phyloP scores from a whole-genome alignment of 2,113 vertebrate species.

The Petrocephalus zakoni region DNA sequence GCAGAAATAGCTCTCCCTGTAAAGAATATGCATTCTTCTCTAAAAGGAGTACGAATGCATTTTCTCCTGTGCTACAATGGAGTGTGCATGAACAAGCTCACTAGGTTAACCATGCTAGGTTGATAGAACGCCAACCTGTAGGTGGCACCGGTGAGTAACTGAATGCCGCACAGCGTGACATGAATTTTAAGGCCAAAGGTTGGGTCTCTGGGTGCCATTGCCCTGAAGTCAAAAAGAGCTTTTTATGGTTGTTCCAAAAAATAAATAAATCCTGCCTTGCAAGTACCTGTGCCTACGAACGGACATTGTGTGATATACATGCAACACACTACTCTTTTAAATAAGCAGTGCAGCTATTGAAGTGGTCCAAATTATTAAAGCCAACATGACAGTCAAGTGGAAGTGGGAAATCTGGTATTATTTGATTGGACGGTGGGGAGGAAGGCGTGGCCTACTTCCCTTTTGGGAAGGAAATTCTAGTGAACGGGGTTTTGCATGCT shows the following conservation, averaged over 20 bases:
- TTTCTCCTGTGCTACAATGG: background rate
- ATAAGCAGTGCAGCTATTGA: background rate
- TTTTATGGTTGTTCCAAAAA: background rate
- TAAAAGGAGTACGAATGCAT: background rate
- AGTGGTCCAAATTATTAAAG: background rate
- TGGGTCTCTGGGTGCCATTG: background rate
- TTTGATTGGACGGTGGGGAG: background rate
- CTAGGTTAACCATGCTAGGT: background rate
- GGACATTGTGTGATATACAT: background rate
- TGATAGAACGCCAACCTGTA: background rate
- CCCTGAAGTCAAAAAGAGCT: background rate
- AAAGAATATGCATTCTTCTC: background rate
- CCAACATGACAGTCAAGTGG: background rate
- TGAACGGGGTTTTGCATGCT: background rate
- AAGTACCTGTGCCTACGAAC: background rate
- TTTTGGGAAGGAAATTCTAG: background rate
- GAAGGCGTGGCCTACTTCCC: background rate
- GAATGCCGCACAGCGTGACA: background rate
- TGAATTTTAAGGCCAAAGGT: background rate
- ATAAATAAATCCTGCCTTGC: background rate
- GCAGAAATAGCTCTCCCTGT: constrained; percentile 38
- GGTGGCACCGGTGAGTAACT: background rate
- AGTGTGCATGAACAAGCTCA: background rate
- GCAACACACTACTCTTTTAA: background rate
- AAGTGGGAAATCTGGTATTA: background rate